phyloP scores from a whole-genome alignment of 2,113 vertebrate genomes.

The Candoia aspera region DNA sequence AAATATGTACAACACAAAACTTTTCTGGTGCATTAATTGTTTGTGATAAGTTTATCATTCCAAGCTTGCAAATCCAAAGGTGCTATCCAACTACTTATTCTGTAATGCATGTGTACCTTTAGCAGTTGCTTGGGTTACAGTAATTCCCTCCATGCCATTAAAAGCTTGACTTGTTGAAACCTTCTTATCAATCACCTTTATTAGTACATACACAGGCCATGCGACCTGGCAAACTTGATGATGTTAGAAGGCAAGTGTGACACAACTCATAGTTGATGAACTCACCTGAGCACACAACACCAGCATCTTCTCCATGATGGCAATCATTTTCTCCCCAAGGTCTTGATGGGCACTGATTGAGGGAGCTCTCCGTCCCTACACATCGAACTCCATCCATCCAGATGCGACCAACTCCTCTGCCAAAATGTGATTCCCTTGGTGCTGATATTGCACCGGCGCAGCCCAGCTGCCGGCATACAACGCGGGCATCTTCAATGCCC shows the following conservation, averaged over 20 bases:
- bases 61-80: neutral
- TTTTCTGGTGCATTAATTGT: neutral
- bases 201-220: neutral
- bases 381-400: constrained; percentile 54
- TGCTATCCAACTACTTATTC: neutral
- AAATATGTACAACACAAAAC: neutral
- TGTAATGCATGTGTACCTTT: neutral
- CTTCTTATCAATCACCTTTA: neutral
- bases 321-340: constrained; percentile 49
- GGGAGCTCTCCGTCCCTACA: constrained; percentile 18
- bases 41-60: neutral
- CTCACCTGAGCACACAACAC: constrained; percentile 46
- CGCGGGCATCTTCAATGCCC: constrained; percentile 10
- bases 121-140: neutral
- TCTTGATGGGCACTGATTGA: constrained; percentile 42
- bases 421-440: constrained; percentile 9
- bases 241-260: fast-evolving
- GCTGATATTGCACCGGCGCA: constrained; percentile 39
- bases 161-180: neutral
- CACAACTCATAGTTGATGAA: neutral
- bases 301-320: constrained; percentile 47
- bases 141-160: neutral
- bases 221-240: neutral
- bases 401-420: constrained; percentile 10
- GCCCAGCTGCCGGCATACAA: constrained; percentile 39